Evolutionary conservation across 2,888 invertebrate species (phyloP), one percentile per base, ranked within the genome.

Genomic region (Agrotis clavis): DNA sequence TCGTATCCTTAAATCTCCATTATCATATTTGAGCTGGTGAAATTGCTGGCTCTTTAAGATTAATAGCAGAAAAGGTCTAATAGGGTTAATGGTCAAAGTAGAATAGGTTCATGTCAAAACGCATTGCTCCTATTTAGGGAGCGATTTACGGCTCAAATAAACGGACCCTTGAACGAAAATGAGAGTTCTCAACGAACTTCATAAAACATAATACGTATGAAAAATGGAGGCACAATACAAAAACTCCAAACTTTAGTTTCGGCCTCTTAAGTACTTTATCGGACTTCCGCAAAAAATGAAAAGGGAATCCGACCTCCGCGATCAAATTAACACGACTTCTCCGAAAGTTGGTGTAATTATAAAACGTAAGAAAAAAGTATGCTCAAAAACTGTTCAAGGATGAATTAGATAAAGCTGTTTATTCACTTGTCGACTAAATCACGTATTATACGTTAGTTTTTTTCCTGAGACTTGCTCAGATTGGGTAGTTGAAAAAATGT

Each of bases 331-430:
- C 87, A 84, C 81, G 83, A 83, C 77, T 81, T 80, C 75, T 79
- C 77, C 59, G 19, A 83, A 87, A 88, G 81, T 90, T 88, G 63
- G 67, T 77, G 83, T 87, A 89, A 89, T 90, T 88, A 87, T 86
- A 86, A 90, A 90, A 87, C 73, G 82, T 78, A 80, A 81, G 87
- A 83, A 78, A 81, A 83, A 83, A 86, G 83, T 84, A 71, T 79
- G 73, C 85, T 59, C 51, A 16, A 77, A 56, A 82, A 82, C 67
- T 67, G 77, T 84, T 64, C 69, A 70, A 82, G 66, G 79, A 71
- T 84, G 70, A 83, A 63, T 66, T 45, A 51, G 4, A 74, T 79
- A 84, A 82, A 56, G 82, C 47, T 47, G 51, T 18, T 21, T 71
- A 78, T 78, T 57, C 65, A 77, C 53, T 25, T 6, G 16, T 11